Evolutionary conservation across 2,113 vertebrate species (phyloP), one percentile per base, ranked within the genome.

Genomic region (zebrafish (Danio rerio)): DNA sequence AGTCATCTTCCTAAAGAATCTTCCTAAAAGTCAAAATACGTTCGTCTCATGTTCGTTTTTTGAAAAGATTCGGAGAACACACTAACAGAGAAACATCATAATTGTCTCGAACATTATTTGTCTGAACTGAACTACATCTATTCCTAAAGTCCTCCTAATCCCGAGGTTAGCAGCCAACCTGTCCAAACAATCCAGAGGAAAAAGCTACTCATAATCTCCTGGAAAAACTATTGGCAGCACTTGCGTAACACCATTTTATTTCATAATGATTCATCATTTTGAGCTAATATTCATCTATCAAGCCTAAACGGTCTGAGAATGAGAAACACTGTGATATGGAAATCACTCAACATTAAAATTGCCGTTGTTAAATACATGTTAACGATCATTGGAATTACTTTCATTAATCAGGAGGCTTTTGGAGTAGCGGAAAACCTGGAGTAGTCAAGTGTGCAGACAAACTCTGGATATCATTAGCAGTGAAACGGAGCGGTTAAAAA

Each of bases 171-270:
- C 42, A 21, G 7, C n/a, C 42, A 76, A 59, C 55, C 55, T 75
- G 40, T 76, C 55, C 16, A 61, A 76, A 47, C 73, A 76, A 61
- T 13, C 42, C 56, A 58, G 42, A 1, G 73, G 18, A 47, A 61
- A 76, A 58, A 76, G 43, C 20, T 58, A 53, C 59, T 59, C 73
- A 7, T 18, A 42, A 76, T 21, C 3, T 0, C 59, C 47, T 20
- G 73, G 73, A 76, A 76, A 75, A 76, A 61, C 55, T 15, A 45
- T 59, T 76, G n/a, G 6, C 73, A 61, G 6, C 72, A 47, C n/a
- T 76, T 76, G 73, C 18, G 5, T 76, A 76, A 76, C 42, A 61
- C 73, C 55, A 61, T 76, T 76, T 42, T 31, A 76, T 61, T 59
- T 76, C 10, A 11, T 61, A 58, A 76, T 76, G 42, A 61, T 47